Percentiles rank a stretch among this genome's conserved stretches.
Evolutionary conservation across 2,113 vertebrate genomes (phyloP).

Genomic region (Sigmodon hispidus): DNA sequence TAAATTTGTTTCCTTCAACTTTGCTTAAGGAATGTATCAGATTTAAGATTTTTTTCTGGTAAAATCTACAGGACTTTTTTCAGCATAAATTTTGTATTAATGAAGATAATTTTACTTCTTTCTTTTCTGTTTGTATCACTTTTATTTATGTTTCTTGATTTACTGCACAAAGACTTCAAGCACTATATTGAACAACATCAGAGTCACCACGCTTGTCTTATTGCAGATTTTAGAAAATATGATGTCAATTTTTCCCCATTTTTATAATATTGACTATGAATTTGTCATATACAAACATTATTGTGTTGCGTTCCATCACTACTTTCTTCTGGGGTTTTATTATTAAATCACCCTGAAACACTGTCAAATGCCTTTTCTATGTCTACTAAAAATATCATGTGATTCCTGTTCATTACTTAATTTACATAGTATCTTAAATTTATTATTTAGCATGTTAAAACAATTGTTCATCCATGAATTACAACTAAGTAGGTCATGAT

Average conservation of each 20-base stretch:
- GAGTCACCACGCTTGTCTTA: not conserved
- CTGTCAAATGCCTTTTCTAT: not conserved
- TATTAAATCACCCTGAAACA: not conserved
- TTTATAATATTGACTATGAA: not conserved
- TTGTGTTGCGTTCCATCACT: not conserved
- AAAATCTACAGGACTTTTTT: not conserved
- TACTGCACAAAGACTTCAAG: not conserved
- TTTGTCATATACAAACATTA: not conserved
- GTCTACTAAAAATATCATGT: not conserved
- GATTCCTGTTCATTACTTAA: not conserved
- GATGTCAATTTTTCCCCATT: not conserved
- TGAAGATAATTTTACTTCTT: not conserved
- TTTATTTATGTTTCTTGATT: not conserved
- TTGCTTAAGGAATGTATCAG: not conserved
- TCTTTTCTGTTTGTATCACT: not conserved
- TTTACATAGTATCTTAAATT: not conserved
- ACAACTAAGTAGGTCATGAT: not conserved
- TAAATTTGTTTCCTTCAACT: not conserved
- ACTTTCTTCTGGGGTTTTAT: not conserved
- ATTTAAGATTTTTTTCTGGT: not conserved
- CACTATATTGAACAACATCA: not conserved
- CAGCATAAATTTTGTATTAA: not conserved
- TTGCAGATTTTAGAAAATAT: not conserved
- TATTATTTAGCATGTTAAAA: not conserved
- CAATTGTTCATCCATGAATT: not conserved